Conservation (phyloP, 2,888 invertebrate genomes). For the Osedax fenrisi region DNA sequence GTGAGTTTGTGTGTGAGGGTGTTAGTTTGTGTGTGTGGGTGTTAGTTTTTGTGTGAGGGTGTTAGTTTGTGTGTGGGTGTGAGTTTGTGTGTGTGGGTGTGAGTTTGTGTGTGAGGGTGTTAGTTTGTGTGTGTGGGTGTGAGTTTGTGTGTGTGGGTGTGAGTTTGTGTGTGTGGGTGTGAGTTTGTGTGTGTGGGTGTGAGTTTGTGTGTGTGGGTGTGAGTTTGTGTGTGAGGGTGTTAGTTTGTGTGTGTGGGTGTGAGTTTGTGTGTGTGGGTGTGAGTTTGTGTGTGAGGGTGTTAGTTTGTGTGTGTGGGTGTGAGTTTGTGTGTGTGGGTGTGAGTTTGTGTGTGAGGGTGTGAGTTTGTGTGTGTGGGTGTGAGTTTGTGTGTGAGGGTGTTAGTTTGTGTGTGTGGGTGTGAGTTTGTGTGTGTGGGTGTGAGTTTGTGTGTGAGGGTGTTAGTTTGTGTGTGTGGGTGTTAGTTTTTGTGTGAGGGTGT, state of each 20-base stretch:
- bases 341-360: neutral
- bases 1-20: too few relatives aligned
- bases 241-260: neutral
- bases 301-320: neutral
- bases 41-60: too few relatives aligned
- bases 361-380: neutral
- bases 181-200: too few relatives aligned
- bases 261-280: neutral
- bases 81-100: too few relatives aligned
- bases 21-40: too few relatives aligned
- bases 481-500: neutral
- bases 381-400: neutral
- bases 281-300: neutral
- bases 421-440: neutral
- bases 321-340: neutral
- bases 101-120: too few relatives aligned
- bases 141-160: too few relatives aligned
- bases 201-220: too few relatives aligned
- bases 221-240: neutral
- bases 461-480: neutral
- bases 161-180: too few relatives aligned
- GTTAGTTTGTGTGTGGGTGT: too few relatives aligned
- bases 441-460: neutral
- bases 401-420: neutral
- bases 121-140: too few relatives aligned